These are phyloP conservation scores for Triplophysa rosa DNA, from an alignment of 2,113 vertebrate genomes.

Conservation along the genomic window DNA sequence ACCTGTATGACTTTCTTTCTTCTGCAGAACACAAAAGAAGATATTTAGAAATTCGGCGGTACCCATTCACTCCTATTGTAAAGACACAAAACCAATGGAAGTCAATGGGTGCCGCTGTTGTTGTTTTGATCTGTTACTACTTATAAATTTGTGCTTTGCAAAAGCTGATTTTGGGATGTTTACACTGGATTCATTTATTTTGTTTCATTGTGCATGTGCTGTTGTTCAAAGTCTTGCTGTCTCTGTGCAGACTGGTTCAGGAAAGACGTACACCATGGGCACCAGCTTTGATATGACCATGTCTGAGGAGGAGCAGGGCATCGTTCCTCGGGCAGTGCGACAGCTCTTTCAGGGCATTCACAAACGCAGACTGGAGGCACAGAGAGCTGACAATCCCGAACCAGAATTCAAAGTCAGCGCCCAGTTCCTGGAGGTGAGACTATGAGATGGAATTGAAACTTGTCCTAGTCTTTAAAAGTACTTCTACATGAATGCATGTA, in stretches of 20 bases:
- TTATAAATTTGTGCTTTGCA: no score
- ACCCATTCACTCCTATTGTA: no score
- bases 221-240: not conserved
- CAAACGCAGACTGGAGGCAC: conserved; percentile 71
- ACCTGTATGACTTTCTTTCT: no score
- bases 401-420: conserved; percentile 98
- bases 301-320: conserved; percentile 82
- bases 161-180: no score
- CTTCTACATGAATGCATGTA: no score
- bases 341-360: conserved; percentile 92
- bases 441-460: not conserved
- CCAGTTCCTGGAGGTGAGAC: conserved; percentile 92
- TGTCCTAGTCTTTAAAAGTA: not conserved
- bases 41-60: no score
- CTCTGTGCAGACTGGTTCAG: conserved; percentile 84
- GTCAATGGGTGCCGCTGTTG: no score
- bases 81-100: no score
- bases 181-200: not conserved
- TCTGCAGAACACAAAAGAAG: no score
- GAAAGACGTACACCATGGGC: conserved; percentile 97
- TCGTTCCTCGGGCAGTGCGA: conserved; percentile 88
- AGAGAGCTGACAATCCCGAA: conserved; percentile 69
- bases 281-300: conserved; percentile 86
- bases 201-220: not conserved
- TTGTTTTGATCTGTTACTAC: no score